Evolutionary conservation across 2,113 vertebrate genomes (phyloP).

Genomic region (Crotalus helleri): DNA sequence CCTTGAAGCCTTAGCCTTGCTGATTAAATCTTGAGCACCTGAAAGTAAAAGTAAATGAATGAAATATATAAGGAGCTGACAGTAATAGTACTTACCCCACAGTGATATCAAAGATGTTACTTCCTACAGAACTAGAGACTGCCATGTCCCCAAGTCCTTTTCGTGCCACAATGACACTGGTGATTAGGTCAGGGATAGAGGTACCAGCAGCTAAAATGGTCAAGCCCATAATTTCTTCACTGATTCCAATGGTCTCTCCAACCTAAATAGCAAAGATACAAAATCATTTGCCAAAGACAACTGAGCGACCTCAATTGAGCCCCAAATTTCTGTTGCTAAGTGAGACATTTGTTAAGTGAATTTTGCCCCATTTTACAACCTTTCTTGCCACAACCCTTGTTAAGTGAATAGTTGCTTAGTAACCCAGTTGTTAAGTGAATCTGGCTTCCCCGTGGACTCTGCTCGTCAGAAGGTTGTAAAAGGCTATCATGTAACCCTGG

Average conservation of each 20-base stretch:
- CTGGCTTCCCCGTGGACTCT: too few species aligned
- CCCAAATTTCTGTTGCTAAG: neutral
- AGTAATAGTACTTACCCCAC: constrained; percentile 79
- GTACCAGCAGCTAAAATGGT: constrained; percentile 95
- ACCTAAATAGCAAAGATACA: constrained; percentile 69
- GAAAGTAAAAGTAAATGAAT: neutral
- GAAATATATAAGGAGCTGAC: neutral
- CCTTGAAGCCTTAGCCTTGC: neutral
- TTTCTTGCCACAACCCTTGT: too few species aligned
- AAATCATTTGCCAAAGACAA: neutral
- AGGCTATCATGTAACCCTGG: too few species aligned
- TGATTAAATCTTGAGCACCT: neutral
- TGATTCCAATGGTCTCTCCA: constrained; percentile 93
- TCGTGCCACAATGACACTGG: constrained; percentile 93
- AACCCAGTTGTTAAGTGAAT: too few species aligned
- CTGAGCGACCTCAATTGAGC: neutral
- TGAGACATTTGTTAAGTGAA: neutral
- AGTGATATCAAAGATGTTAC: constrained; percentile 97
- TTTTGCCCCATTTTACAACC: too few species aligned
- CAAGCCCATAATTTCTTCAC: constrained; percentile 94
- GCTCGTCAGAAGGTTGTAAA: too few species aligned
- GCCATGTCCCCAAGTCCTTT: constrained; percentile 97
- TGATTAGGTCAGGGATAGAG: constrained; percentile 95
- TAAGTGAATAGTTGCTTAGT: too few species aligned
- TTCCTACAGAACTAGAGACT: constrained; percentile 94